A percentile compares a stretch with the other conserved stretches of the same genome.
Evolutionary conservation across 2,113 vertebrate genomes (phyloP).

Genomic region (Solea senegalensis): DNA sequence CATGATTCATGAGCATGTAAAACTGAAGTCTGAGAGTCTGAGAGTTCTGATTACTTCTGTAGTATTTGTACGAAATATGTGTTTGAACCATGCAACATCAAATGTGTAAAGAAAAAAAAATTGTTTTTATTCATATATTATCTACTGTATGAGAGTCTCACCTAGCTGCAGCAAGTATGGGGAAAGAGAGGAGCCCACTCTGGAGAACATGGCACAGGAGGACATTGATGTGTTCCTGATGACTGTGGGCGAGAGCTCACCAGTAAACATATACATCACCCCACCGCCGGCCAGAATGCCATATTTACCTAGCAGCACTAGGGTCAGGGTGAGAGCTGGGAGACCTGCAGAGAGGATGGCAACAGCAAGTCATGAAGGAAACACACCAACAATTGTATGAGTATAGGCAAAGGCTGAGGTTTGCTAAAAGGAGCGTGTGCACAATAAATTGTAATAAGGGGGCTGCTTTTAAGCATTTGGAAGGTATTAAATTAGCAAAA

Average conservation of each 20-base stretch:
- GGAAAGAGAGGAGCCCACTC: conserved; percentile 45
- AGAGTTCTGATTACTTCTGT: no score
- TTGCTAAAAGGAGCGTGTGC: no score
- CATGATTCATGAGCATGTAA: no score
- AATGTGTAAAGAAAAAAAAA: not conserved
- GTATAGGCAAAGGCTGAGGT: no score
- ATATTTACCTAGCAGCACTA: conserved; percentile 64
- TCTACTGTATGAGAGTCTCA: conserved; percentile 28
- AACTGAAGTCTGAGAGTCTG: no score
- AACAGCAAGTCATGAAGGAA: not conserved
- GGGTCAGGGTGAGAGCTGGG: conserved; percentile 27
- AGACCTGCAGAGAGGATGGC: conserved; percentile 40
- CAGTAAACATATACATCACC: conserved; percentile 30
- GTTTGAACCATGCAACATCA: no score
- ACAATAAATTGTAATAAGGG: no score
- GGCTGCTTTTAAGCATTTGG: no score
- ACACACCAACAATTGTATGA: no score
- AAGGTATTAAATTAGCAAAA: no score
- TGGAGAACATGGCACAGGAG: conserved; percentile 50
- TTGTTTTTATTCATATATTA: not conserved
- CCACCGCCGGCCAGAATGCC: conserved; percentile 19
- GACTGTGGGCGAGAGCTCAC: conserved; percentile 66
- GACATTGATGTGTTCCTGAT: conserved; percentile 66
- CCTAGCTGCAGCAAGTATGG: conserved; percentile 58
- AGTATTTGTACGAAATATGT: no score